These are phyloP conservation scores for Phoebastria nigripes DNA, from an alignment of 2,797 vertebrate species.

Conservation along the genomic window DNA sequence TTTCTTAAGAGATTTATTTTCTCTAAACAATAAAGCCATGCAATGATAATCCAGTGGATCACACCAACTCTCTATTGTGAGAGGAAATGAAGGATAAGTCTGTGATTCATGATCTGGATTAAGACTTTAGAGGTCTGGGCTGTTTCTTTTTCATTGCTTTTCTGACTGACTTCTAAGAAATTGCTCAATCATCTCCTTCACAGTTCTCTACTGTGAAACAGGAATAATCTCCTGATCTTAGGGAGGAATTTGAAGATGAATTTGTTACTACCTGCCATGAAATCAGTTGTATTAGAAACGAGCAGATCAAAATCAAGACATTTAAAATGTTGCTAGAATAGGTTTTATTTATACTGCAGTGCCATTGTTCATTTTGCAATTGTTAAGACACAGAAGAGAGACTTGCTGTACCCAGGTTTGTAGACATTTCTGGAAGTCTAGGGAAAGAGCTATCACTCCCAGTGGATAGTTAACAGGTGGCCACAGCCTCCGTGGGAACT, in stretches of 20 bases:
- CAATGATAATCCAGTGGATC: not conserved
- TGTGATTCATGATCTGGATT: not conserved
- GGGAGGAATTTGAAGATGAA: not conserved
- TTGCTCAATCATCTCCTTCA: not conserved
- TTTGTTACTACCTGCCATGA: not conserved
- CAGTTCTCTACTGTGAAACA: not conserved
- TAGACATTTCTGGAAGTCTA: not conserved
- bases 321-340: not conserved
- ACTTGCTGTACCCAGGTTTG: not conserved
- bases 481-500: rapidly evolving
- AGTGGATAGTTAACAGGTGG: not conserved
- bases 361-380: not conserved
- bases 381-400: not conserved
- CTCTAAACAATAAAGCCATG: not conserved
- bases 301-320: not conserved
- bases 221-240: not conserved
- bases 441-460: not conserved
- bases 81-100: not conserved
- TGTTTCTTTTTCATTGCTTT: not conserved
- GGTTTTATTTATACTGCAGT: not conserved
- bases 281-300: not conserved
- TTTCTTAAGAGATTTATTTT: not conserved
- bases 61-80: not conserved
- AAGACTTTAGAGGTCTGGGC: not conserved
- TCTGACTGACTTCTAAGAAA: not conserved